Conservation (phyloP, 2,113 vertebrate species). For the Amia ocellicauda region DNA sequence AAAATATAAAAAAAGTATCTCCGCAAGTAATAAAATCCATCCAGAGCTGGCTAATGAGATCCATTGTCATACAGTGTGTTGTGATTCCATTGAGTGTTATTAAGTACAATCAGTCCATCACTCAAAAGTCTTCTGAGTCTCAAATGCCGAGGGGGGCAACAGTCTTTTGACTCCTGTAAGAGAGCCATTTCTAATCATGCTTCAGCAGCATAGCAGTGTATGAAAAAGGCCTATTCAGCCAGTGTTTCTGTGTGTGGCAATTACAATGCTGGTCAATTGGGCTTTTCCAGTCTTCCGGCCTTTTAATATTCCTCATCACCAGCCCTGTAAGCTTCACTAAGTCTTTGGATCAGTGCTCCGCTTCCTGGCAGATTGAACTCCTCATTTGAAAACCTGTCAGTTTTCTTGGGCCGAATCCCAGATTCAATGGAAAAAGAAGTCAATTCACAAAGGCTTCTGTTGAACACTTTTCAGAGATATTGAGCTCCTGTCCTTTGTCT, state of each 20-base stretch:
- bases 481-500: conserved; percentile 29
- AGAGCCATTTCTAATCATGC: not conserved
- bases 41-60: not conserved
- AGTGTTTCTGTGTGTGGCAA: not conserved
- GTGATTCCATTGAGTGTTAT: not conserved
- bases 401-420: conserved; percentile 8
- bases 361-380: not conserved
- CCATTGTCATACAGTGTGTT: not conserved
- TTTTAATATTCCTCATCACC: not conserved
- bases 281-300: not conserved
- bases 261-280: not conserved
- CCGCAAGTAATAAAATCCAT: not conserved
- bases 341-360: not conserved
- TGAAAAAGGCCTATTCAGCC: not conserved
- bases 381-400: not conserved
- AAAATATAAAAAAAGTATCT: not conserved
- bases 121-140: not conserved
- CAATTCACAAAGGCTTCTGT: not conserved
- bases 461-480: conserved; percentile 3
- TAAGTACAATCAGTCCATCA: not conserved
- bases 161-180: not conserved
- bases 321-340: not conserved
- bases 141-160: not conserved
- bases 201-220: not conserved
- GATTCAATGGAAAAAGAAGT: not conserved